Conservation (phyloP, 2,113 vertebrate genomes). For the Mus spicilegus region DNA sequence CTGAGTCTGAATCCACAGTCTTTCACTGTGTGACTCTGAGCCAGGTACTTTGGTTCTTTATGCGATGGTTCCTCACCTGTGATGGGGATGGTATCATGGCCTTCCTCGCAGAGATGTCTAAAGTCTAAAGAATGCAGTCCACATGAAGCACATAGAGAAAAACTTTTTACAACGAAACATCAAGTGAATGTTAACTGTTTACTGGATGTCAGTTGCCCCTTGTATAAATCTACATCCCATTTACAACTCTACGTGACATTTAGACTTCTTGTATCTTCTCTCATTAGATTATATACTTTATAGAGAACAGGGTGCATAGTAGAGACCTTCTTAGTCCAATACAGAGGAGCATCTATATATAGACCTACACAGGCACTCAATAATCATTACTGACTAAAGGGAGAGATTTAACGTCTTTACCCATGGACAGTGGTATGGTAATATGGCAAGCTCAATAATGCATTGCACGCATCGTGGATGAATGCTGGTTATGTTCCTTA, state of each 20-base stretch:
- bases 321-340: neutral
- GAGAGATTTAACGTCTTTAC: neutral
- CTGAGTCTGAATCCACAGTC: neutral
- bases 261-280: neutral
- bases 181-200: neutral
- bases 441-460: neutral
- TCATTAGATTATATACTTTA: neutral
- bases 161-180: neutral
- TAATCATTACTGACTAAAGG: neutral
- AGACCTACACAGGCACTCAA: neutral
- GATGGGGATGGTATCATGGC: neutral
- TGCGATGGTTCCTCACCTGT: too few relatives aligned
- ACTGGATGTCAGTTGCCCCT: neutral
- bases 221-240: neutral
- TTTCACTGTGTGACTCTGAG: neutral
- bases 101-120: neutral
- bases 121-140: neutral
- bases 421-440: neutral
- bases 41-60: too few relatives aligned
- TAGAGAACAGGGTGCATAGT: neutral
- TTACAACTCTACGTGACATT: neutral
- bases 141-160: neutral
- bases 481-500: neutral
- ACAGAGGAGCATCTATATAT: neutral
- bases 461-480: neutral